Evolutionary conservation across 1,140 invertebrate species (phyloP).

Genomic region (Drosophila lacteicornis): DNA sequence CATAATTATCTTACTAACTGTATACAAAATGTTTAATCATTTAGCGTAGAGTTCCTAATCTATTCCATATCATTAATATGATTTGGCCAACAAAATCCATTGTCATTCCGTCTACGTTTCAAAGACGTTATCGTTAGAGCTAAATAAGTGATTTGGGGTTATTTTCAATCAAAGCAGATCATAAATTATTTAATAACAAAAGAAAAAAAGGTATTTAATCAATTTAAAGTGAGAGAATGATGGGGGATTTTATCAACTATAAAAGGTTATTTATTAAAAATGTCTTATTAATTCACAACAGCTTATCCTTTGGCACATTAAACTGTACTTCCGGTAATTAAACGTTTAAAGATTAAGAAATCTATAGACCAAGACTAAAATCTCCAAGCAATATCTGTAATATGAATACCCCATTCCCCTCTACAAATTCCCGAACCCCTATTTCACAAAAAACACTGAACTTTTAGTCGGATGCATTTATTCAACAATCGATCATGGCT

Average conservation of each 20-base stretch:
- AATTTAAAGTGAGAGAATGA: too few relatives aligned
- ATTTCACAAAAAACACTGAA: neutral
- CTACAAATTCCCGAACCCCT: neutral
- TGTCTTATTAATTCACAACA: too few relatives aligned
- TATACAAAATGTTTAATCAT: neutral
- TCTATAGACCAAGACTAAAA: too few relatives aligned
- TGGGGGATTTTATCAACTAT: too few relatives aligned
- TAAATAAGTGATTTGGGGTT: too few relatives aligned
- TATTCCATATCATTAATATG: neutral
- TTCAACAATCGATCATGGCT: constrained; percentile 44
- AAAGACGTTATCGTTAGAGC: neutral
- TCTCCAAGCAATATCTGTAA: too few relatives aligned
- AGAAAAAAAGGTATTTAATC: neutral
- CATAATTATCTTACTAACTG: neutral
- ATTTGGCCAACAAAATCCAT: neutral
- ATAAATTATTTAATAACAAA: neutral
- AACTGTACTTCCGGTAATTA: too few relatives aligned
- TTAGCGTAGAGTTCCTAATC: neutral
- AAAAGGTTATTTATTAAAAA: neutral
- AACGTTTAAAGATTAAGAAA: too few relatives aligned
- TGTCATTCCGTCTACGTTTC: neutral
- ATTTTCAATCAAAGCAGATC: neutral
- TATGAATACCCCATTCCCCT: neutral
- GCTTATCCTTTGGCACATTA: neutral
- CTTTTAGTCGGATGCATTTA: constrained; percentile 41